Base-by-base conservation (phyloP, 2,797 vertebrate species). In the Sitta carolinensis region DNA sequence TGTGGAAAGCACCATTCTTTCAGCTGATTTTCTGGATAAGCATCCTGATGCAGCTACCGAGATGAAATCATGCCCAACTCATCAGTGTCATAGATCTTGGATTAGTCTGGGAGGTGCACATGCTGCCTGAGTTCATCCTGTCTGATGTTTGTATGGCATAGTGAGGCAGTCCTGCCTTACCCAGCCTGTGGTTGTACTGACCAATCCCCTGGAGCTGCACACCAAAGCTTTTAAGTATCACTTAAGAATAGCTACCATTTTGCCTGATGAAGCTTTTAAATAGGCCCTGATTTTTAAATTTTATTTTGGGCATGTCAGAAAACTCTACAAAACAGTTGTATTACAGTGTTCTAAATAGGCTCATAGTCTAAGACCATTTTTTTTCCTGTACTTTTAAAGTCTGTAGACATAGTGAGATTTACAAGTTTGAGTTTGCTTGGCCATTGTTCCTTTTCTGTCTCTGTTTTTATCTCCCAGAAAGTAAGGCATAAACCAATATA, bases 1-100 rank as follows among this genome's bases (percentile, higher is more conserved):
- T 9, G 5, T 57, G 0, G 0, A 75, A 87, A 74, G 2, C 26
- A 73, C 4, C 3, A 2, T 68, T 58, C 40, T 77, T 67, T 45
- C 68, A 40, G 27, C 20, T 50, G 45, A 32, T 61, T 85, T 85
- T 80, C 62, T 62, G 30, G 25, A 20, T 74, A 43, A 77, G 8
- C 17, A 72, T 61, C 43, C 5, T 26, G 30, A 61, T 54, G 14
- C 11, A 85, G 83, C 40, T 23, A 70, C 16, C 72, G 43, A 17
- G 26, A 63, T 17, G 32, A 70, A 85, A 61, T 36, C 0, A 16
- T 42, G 40, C 12, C 43, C 68, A 64, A 68, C 50, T 45, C 23
- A 55, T 23, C 34, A 10, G 0, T 51, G 50, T 68, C n/a, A 2
- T 7, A 38, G 73, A 16, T 38, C 36, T 62, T 77, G 22, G 16